Evolutionary conservation across 2,113 vertebrate genomes (phyloP), one percentile per base, ranked within the genome.

Genomic region (Lagopus muta): DNA sequence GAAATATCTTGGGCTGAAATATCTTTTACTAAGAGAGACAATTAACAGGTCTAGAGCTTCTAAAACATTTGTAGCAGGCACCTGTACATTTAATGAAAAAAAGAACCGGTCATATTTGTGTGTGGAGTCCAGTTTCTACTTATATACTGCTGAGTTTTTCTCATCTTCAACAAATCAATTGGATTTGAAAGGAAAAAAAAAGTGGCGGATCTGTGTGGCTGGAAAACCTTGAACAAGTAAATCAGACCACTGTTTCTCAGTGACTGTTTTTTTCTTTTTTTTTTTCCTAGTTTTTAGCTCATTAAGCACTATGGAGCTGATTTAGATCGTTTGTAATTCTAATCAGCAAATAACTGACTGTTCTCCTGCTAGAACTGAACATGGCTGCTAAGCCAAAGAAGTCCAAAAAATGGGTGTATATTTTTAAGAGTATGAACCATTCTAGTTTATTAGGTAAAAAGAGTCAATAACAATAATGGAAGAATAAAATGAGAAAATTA

Each of bases 41-140:
- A 14, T 38, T 50, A 75, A 52, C 3, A 1, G 18, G 8, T 52
- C 40, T 19, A 22, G 25, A 82, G 67, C 36, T 77, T 64, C 21
- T 60, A 9, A 30, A 20, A n/a, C 5, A 19, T 40, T 75, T 4
- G 13, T 20, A 16, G 34, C 57, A 67, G 55, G 22, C n/a, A 20
- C 1, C 0, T 32, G 36, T 66, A 19, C 2, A 1, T 36, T 77
- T 77, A 22, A 12, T 52, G 21, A 42, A 18, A n/a, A n/a, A 61
- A 38, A 17, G 45, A 62, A 43, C 5, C 20, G 14, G 18, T 50
- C 19, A 2, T 75, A 8, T 40, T 45, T 65, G 52, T 71, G 10
- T 36, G 11, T 38, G 27, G 19, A 62, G 11, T 28, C 10, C 4
- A 6, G 80, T 32, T 40, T 19, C 40, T 71, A 32, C 28, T 10